These are phyloP conservation scores for Remorina albescens DNA, from an alignment of 2,797 vertebrate genomes.

Conservation along the genomic window DNA sequence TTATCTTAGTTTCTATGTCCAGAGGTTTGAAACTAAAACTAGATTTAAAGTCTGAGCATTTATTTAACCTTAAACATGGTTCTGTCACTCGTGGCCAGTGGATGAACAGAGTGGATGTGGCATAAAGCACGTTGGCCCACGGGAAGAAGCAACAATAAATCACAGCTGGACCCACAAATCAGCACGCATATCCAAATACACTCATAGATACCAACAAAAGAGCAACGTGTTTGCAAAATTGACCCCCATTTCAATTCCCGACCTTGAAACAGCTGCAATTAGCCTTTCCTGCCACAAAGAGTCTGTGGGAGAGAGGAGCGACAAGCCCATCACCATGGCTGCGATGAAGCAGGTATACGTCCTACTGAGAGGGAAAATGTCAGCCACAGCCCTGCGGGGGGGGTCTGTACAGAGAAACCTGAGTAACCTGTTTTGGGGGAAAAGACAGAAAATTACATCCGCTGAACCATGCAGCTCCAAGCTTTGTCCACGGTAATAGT, in stretches of 20 bases:
- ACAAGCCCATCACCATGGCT: conserved; percentile 25
- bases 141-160: conserved; percentile 31
- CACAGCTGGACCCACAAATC: conserved; percentile 11
- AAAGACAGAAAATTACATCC: conserved; percentile 38
- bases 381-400: conserved; percentile 44
- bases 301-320: conserved; percentile 18
- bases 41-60: not conserved
- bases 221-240: conserved; percentile 13
- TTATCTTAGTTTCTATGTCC: not conserved
- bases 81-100: not conserved
- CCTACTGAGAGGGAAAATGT: conserved; percentile 68
- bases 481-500: conserved; percentile 25
- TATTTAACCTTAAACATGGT: not conserved
- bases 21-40: not conserved
- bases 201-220: conserved; percentile 37
- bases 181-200: conserved; percentile 14
- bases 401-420: conserved; percentile 25
- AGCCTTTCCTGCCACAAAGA: conserved; percentile 43
- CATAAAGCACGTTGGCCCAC: not conserved
- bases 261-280: conserved; percentile 52
- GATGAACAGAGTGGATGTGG: not conserved
- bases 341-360: conserved; percentile 50
- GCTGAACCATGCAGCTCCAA: conserved; percentile 31
- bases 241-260: conserved; percentile 24
- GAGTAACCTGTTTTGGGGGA: conserved; percentile 37